Percentiles rank a stretch among this genome's conserved stretches.
These are phyloP conservation scores for Allacma fusca DNA, from an alignment of 2,888 invertebrate genomes.

Conservation along the genomic window DNA sequence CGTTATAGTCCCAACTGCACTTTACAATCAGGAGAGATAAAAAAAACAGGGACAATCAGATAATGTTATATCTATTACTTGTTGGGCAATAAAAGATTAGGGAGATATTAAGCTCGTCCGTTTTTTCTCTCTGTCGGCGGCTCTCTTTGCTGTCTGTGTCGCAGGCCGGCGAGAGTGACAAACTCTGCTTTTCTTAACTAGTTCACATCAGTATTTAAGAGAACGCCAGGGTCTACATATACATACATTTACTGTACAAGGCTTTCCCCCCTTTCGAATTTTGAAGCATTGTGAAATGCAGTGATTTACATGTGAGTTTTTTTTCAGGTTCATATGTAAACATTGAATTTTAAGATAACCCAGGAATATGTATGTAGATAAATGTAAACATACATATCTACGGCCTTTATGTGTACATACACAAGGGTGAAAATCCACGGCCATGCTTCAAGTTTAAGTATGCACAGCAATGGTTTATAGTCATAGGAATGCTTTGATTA, in stretches of 20 bases:
- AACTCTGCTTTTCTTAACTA: slow-evolving; percentile 17
- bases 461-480: too few species aligned
- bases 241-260: not conserved
- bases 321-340: too few species aligned
- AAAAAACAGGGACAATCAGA: slow-evolving; percentile 49
- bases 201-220: not conserved
- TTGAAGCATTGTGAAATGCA: too few species aligned
- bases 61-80: slow-evolving; percentile 50
- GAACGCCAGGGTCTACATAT: not conserved
- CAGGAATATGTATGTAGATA: too few species aligned
- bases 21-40: slow-evolving; percentile 26
- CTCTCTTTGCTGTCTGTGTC: slow-evolving; percentile 25
- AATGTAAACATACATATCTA: too few species aligned
- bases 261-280: not conserved
- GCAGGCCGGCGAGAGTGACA: slow-evolving; percentile 19
- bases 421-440: too few species aligned
- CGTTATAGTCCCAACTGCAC: not conserved
- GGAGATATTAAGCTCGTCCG: slow-evolving; percentile 52
- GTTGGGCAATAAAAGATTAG: slow-evolving; percentile 49
- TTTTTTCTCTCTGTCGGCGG: slow-evolving; percentile 41
- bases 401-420: too few species aligned
- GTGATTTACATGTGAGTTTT: too few species aligned
- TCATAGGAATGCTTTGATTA: too few species aligned
- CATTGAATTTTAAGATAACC: too few species aligned
- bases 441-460: too few species aligned